These are phyloP conservation scores for Drosophila monieri DNA, from an alignment of 2,888 invertebrate genomes.

Conservation along the genomic window DNA sequence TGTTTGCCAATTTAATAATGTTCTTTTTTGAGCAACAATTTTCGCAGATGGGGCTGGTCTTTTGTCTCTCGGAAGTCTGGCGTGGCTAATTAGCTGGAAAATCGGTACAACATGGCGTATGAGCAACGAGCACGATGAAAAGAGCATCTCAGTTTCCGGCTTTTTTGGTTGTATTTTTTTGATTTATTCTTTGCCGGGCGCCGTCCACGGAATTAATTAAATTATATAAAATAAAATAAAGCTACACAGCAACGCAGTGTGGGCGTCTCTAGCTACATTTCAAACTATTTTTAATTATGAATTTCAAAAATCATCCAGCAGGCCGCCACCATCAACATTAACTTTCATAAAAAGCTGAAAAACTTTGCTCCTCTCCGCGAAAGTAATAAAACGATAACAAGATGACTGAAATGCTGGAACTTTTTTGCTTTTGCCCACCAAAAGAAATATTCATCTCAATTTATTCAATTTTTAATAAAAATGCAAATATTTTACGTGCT, in stretches of 20 bases:
- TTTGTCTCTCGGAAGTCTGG: constrained; percentile 6
- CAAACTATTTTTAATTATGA: constrained; percentile 76
- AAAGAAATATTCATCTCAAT: constrained; percentile 47
- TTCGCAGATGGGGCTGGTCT: neutral
- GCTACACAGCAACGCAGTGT: constrained; percentile 16
- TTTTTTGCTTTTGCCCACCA: constrained; percentile 21
- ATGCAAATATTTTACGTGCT: constrained; percentile 63
- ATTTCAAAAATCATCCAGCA: constrained; percentile 55
- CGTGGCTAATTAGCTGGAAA: constrained; percentile 57
- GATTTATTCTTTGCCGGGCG: neutral
- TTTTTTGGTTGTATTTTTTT: constrained; percentile 9
- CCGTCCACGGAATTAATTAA: constrained; percentile 34
- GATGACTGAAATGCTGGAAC: constrained; percentile 27
- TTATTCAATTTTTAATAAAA: constrained; percentile 74
- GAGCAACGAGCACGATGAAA: constrained; percentile 44
- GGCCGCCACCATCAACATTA: constrained; percentile 51
- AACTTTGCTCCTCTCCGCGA: constrained; percentile 49
- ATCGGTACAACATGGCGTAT: constrained; percentile 48
- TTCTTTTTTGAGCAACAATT: neutral
- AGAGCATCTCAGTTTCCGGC: constrained; percentile 13
- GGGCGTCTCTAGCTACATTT: constrained; percentile 36
- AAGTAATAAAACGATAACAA: constrained; percentile 51
- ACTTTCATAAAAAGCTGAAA: constrained; percentile 64
- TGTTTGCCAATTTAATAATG: neutral
- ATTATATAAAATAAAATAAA: constrained; percentile 60